These are phyloP conservation scores for Zaprionus capensis DNA, from an alignment of 1,140 invertebrate genomes.

Conservation along the genomic window DNA sequence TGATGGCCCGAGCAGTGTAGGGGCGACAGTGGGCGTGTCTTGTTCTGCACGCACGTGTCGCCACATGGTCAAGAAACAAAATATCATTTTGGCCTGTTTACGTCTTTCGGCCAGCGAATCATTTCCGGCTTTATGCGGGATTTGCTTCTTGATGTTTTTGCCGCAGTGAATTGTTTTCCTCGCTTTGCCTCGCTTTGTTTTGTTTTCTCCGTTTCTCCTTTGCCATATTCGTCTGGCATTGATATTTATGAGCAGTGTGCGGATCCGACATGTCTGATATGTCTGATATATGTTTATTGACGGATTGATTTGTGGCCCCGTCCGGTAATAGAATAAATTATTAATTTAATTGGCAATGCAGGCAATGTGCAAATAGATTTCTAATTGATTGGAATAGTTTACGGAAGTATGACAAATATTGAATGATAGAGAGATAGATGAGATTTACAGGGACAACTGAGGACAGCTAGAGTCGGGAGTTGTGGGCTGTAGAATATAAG, in stretches of 20 bases:
- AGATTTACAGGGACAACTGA: no score
- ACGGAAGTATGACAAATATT: not conserved
- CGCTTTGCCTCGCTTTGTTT: not conserved
- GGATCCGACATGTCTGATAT: slow-evolving; percentile 1
- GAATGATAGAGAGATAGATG: not conserved
- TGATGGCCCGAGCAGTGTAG: not conserved
- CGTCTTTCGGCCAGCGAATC: slow-evolving; percentile 22
- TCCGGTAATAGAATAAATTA: slow-evolving; percentile 5
- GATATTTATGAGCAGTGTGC: slow-evolving; percentile 22
- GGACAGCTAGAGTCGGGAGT: no score
- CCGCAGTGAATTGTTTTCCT: slow-evolving; percentile 17
- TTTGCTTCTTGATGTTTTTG: slow-evolving; percentile 30
- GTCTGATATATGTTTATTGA: slow-evolving; percentile 26
- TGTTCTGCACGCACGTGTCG: slow-evolving; percentile 26
- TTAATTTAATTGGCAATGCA: slow-evolving; percentile 12
- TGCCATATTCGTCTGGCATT: not conserved
- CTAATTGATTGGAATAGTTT: not conserved
- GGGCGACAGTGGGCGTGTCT: slow-evolving; percentile 1
- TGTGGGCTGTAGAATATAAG: no score
- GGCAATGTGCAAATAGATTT: not conserved
- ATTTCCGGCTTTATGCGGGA: slow-evolving; percentile 32
- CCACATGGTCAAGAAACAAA: slow-evolving; percentile 21
- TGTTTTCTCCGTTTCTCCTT: not conserved
- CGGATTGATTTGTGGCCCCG: slow-evolving; percentile 20
- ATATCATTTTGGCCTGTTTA: slow-evolving; percentile 42